A percentile compares a stretch with the other conserved stretches of the same genome.
Evolutionary conservation across 2,797 vertebrate species (phyloP).

Genomic region (Pelochelys cantorii): DNA sequence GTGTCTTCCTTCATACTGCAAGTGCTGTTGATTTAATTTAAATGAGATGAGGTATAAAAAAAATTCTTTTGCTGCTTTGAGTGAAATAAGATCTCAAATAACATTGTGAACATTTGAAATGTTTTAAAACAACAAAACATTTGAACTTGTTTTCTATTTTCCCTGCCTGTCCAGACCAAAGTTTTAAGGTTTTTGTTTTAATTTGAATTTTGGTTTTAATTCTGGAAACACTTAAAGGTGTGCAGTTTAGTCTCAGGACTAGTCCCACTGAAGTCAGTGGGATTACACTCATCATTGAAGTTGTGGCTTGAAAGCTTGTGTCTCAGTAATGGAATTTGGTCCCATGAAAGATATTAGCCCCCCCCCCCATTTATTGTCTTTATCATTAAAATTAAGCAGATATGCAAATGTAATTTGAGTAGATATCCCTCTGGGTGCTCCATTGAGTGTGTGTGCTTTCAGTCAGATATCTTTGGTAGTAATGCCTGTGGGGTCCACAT

Average conservation of each 20-base stretch:
- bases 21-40: neutral
- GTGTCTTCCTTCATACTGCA: fast-evolving
- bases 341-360: neutral
- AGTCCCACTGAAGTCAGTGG: neutral
- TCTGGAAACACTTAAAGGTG: neutral
- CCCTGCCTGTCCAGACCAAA: fast-evolving
- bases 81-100: neutral
- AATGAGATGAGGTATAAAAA: neutral
- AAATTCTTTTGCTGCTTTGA: neutral
- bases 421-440: neutral
- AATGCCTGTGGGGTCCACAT: neutral
- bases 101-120: neutral
- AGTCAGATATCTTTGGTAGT: neutral
- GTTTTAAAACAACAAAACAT: neutral
- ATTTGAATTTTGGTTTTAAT: neutral
- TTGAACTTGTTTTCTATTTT: neutral
- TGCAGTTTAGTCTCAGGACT: neutral
- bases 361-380: neutral
- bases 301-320: neutral
- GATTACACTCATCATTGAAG: neutral
- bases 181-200: neutral
- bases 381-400: neutral
- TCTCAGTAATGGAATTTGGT: neutral
- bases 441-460: neutral
- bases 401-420: neutral